Conservation (phyloP, 2,113 vertebrate species). For the Bambusicola thoracicus region DNA sequence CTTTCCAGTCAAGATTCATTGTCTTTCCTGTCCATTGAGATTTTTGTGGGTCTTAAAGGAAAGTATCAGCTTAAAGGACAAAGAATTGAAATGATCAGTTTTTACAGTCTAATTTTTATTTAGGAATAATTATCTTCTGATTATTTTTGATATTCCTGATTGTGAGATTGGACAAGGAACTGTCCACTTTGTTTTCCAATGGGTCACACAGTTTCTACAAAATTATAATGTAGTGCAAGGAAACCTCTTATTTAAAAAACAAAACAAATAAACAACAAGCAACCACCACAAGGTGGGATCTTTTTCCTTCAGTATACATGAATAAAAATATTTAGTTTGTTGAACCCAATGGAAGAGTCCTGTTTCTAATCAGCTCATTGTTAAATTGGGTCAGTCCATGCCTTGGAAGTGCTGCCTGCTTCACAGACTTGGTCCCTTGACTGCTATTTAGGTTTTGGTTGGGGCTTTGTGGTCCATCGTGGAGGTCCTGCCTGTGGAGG, state of each 20-base stretch:
- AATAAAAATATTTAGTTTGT: background rate
- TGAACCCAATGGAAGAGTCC: background rate
- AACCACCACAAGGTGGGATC: background rate
- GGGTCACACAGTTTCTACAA: background rate
- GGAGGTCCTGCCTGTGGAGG: background rate
- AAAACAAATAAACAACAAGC: background rate
- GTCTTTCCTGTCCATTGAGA: conserved; percentile 32
- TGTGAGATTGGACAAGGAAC: background rate
- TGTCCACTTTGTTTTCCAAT: background rate
- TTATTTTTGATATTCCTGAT: background rate
- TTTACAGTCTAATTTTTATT: background rate
- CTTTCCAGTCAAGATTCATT: conserved; percentile 46
- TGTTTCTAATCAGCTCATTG: background rate
- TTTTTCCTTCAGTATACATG: background rate
- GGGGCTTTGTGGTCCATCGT: background rate
- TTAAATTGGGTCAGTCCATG: background rate
- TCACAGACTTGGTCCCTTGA: background rate
- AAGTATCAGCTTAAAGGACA: conserved; percentile 1
- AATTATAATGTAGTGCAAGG: background rate
- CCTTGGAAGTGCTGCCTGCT: background rate
- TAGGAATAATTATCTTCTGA: background rate
- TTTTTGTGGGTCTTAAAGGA: background rate
- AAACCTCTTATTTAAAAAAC: background rate
- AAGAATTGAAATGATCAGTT: background rate
- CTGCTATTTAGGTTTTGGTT: background rate